A percentile compares a stretch with the other conserved stretches of the same genome.
Conservation (phyloP, 1,140 invertebrate species). For the Bilobella aurantiaca region DNA sequence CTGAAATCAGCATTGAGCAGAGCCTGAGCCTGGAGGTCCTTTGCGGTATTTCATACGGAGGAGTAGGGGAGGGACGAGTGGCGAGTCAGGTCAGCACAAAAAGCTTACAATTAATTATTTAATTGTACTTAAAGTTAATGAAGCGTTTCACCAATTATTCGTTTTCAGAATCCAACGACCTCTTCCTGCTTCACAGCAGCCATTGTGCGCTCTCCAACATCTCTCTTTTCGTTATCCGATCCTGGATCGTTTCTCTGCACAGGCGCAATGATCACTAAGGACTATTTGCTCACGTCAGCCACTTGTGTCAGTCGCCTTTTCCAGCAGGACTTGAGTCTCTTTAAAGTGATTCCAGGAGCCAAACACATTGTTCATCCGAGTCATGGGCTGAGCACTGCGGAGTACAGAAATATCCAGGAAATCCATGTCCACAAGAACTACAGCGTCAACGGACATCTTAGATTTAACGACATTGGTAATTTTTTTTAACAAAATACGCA, state of each 20-base stretch:
- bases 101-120: no score
- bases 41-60: background rate
- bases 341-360: conserved; percentile 16
- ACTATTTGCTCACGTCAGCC: conserved; percentile 23
- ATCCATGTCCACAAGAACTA: conserved; percentile 30
- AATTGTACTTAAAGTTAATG: no score
- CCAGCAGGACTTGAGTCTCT: conserved; percentile 26
- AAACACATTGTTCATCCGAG: conserved; percentile 23
- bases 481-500: no score
- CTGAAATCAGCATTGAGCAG: conserved; percentile 22
- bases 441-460: conserved; percentile 17
- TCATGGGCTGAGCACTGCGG: conserved; percentile 15
- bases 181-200: conserved; percentile 29
- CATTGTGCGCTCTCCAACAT: conserved; percentile 20
- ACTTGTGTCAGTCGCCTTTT: conserved; percentile 30
- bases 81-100: background rate
- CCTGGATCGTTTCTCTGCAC: conserved; percentile 31
- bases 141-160: conserved; percentile 1
- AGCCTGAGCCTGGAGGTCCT: conserved; percentile 14
- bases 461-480: conserved; percentile 29
- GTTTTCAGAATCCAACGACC: background rate
- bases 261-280: conserved; percentile 19
- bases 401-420: conserved; percentile 6
- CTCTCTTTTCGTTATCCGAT: conserved; percentile 13
- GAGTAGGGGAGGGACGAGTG: background rate